Conservation (phyloP, 2,113 vertebrate genomes). For the Syngnathus typhle region DNA sequence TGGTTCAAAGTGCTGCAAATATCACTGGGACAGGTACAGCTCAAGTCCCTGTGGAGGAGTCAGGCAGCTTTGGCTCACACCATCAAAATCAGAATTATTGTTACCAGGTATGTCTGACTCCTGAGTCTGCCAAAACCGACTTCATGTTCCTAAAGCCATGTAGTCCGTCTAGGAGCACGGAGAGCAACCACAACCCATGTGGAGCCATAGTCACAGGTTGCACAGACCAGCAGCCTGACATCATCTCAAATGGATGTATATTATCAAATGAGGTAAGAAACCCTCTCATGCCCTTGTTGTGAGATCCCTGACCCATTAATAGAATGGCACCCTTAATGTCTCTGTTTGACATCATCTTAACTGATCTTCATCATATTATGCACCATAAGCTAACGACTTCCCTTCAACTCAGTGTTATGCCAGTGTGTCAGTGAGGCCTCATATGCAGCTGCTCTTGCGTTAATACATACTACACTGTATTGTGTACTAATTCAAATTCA, state of each 20-base stretch:
- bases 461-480: no score
- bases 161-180: conserved; percentile 85
- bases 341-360: conserved; percentile 6
- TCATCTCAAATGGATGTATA: conserved; percentile 96
- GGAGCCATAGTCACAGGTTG: conserved; percentile 88
- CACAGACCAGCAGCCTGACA: conserved; percentile 92
- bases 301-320: neutral
- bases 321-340: neutral
- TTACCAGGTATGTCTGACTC: conserved; percentile 97
- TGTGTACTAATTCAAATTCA: neutral
- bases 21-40: conserved; percentile 72
- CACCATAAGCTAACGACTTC: neutral
- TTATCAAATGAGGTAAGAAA: conserved; percentile 90
- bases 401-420: neutral
- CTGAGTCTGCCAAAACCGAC: conserved; percentile 96
- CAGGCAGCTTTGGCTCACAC: conserved; percentile 85
- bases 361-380: neutral
- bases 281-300: conserved; percentile 21
- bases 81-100: conserved; percentile 97
- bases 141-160: conserved; percentile 97
- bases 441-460: neutral
- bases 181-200: conserved; percentile 88
- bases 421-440: no score
- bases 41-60: conserved; percentile 83
- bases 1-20: conserved; percentile 83